Evolutionary conservation across 2,113 vertebrate species (phyloP).

Genomic region (Monarcha castaneiventris): DNA sequence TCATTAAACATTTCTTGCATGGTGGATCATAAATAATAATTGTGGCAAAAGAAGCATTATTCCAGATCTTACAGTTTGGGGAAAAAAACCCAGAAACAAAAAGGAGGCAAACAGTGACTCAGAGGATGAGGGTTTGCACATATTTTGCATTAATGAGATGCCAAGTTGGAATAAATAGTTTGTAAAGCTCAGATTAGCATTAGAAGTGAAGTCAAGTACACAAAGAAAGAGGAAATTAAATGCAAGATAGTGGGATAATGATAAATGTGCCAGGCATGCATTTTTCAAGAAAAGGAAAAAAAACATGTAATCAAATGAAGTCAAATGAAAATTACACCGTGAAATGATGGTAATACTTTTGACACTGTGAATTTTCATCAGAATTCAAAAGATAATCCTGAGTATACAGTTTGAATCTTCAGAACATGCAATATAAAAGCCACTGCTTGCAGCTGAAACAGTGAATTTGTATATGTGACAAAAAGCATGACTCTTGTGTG

Average conservation of each 20-base stretch:
- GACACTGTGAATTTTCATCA: neutral
- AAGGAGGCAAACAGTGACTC: neutral
- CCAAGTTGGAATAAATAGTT: neutral
- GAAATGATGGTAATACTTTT: neutral
- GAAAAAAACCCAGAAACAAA: no score
- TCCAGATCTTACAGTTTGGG: neutral
- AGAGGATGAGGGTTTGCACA: neutral
- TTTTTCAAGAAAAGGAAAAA: neutral
- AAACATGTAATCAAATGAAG: neutral
- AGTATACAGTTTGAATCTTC: neutral
- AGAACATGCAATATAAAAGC: neutral
- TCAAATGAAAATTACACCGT: neutral
- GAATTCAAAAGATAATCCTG: neutral
- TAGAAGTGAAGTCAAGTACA: neutral
- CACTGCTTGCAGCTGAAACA: neutral
- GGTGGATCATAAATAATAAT: neutral
- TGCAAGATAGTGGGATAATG: neutral
- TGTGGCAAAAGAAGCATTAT: neutral
- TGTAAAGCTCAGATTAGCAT: slow-evolving; percentile 26
- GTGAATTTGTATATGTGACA: neutral
- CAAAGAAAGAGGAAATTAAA: slow-evolving; percentile 14
- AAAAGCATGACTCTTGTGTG: neutral
- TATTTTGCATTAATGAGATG: neutral
- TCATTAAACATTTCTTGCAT: neutral
- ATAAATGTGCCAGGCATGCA: neutral